Evolutionary conservation across 2,113 vertebrate species (phyloP).

Genomic region (Burhinus bistriatus): DNA sequence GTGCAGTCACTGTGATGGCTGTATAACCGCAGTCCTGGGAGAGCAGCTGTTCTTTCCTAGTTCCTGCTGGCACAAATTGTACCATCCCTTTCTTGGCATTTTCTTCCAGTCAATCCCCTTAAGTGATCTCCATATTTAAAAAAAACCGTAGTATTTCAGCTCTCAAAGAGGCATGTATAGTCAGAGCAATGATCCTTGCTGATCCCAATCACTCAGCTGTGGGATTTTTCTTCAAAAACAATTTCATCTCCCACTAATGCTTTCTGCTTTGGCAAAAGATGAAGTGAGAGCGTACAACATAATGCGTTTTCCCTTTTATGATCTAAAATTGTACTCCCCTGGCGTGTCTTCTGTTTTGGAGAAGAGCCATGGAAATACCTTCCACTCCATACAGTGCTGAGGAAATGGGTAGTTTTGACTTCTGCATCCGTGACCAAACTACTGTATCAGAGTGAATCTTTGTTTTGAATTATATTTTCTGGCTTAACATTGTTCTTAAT

Average conservation of each 20-base stretch:
- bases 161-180: not conserved
- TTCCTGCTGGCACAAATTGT: not conserved
- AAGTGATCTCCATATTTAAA: not conserved
- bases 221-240: not conserved
- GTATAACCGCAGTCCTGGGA: too few relatives aligned
- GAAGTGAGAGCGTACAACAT: not conserved
- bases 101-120: not conserved
- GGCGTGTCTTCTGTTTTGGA: not conserved
- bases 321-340: not conserved
- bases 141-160: not conserved
- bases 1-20: not conserved
- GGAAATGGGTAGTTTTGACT: not conserved
- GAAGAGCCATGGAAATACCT: not conserved
- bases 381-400: fast-evolving
- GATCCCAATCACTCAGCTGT: not conserved
- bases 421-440: not conserved
- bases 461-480: not conserved
- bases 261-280: not conserved
- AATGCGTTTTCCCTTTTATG: not conserved
- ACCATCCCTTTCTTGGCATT: not conserved
- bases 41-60: not conserved
- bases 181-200: not conserved
- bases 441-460: not conserved
- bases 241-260: not conserved
- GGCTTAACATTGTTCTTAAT: not conserved